Evolutionary conservation across 2,888 invertebrate species (phyloP).

Genomic region (Metellina segmentata): DNA sequence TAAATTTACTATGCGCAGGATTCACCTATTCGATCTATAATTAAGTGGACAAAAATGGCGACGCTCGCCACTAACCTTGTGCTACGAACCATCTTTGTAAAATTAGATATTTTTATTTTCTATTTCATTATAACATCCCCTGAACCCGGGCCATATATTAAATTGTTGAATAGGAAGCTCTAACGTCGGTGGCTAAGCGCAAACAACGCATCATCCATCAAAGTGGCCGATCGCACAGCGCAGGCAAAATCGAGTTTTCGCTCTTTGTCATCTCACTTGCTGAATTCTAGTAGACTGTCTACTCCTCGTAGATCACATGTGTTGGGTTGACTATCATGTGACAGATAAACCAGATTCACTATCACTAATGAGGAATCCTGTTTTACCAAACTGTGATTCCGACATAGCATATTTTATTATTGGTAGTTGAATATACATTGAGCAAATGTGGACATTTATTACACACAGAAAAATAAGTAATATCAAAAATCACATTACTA

Average conservation of each 20-base stretch:
- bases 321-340: too few relatives aligned
- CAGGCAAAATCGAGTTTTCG: background rate
- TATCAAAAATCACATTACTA: too few relatives aligned
- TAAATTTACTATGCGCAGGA: too few relatives aligned
- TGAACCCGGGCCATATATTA: conserved; percentile 55
- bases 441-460: too few relatives aligned
- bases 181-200: conserved; percentile 52
- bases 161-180: conserved; percentile 71
- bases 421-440: too few relatives aligned
- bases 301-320: background rate
- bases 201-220: conserved; percentile 73
- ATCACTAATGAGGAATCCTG: too few relatives aligned
- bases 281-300: background rate
- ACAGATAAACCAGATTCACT: too few relatives aligned
- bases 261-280: background rate
- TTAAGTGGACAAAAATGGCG: conserved; percentile 42
- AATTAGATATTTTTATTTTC: conserved; percentile 54
- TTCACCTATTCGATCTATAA: too few relatives aligned
- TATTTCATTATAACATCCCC: conserved; percentile 39
- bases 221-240: conserved; percentile 30
- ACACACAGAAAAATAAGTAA: too few relatives aligned
- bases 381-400: too few relatives aligned
- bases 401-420: too few relatives aligned
- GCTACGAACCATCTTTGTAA: conserved; percentile 18
- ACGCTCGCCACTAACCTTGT: background rate